These are phyloP conservation scores for Xenentodon cancila DNA, from an alignment of 2,797 vertebrate species.

Conservation along the genomic window DNA sequence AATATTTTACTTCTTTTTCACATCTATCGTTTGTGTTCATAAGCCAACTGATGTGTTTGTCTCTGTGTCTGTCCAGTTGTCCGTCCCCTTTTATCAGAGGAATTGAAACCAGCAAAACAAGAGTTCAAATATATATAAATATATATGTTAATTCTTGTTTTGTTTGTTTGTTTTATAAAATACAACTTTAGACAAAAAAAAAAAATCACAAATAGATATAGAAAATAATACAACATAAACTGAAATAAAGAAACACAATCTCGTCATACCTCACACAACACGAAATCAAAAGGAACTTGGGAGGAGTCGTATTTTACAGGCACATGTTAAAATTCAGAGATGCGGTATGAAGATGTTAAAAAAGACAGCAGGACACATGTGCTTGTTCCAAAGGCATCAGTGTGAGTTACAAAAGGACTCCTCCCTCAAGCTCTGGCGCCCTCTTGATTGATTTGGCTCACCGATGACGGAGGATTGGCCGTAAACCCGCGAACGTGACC, in stretches of 20 bases:
- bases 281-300: constrained; percentile 80
- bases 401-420: constrained; percentile 69
- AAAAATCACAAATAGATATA: constrained; percentile 62
- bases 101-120: constrained; percentile 81
- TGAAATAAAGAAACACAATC: constrained; percentile 81
- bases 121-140: constrained; percentile 72
- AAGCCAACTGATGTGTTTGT: constrained; percentile 82
- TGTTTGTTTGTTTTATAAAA: constrained; percentile 64
- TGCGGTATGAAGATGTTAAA: constrained; percentile 66
- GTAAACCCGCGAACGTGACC: constrained; percentile 5
- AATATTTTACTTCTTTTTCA: constrained; percentile 80
- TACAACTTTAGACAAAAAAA: constrained; percentile 72
- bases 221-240: constrained; percentile 78
- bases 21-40: constrained; percentile 80
- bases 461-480: constrained; percentile 21
- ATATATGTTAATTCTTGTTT: constrained; percentile 50
- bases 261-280: constrained; percentile 88
- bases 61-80: constrained; percentile 78
- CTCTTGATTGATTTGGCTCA: constrained; percentile 49
- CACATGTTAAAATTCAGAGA: constrained; percentile 76
- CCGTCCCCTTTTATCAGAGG: constrained; percentile 83
- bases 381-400: constrained; percentile 70
- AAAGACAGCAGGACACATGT: constrained; percentile 46
- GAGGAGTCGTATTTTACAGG: constrained; percentile 73
- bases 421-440: constrained; percentile 61